These are phyloP conservation scores for Eilema depressum DNA, from an alignment of 2,888 invertebrate genomes.

Conservation along the genomic window DNA sequence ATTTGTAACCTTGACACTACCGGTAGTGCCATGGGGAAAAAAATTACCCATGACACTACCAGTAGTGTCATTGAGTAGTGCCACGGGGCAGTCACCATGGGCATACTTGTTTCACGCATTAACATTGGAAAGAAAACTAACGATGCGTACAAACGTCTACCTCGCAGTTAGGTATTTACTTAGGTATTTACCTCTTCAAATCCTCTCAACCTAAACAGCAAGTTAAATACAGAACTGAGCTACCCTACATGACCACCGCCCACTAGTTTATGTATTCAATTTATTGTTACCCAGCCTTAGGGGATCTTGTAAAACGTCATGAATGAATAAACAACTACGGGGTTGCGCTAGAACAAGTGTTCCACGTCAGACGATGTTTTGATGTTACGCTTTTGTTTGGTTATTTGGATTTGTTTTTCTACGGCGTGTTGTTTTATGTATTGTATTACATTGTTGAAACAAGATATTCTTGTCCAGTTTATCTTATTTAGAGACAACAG, in stretches of 20 bases:
- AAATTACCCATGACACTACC: too few relatives aligned
- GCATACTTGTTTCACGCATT: too few relatives aligned
- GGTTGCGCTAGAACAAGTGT: constrained; percentile 59
- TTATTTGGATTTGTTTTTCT: constrained; percentile 31
- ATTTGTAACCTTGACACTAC: too few relatives aligned
- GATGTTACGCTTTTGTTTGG: constrained; percentile 40
- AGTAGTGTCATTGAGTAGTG: too few relatives aligned
- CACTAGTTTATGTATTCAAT: constrained; percentile 46
- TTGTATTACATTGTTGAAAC: neutral
- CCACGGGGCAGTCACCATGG: too few relatives aligned
- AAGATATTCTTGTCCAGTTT: neutral
- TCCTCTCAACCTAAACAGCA: neutral
- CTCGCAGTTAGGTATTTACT: neutral
- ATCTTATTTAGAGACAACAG: neutral
- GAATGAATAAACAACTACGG: constrained; percentile 64
- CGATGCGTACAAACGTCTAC: neutral
- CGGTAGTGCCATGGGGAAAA: too few relatives aligned
- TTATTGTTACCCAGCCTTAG: constrained; percentile 56
- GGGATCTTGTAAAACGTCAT: constrained; percentile 61
- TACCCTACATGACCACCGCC: constrained; percentile 24
- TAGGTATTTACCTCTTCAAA: neutral
- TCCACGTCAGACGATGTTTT: constrained; percentile 46
- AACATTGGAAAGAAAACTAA: neutral
- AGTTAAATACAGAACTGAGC: constrained; percentile 4
- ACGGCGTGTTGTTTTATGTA: constrained; percentile 27